A percentile compares a stretch with the other conserved stretches of the same genome.
Conservation (phyloP, 2,113 vertebrate species). For the Hymenochirus boettgeri region DNA sequence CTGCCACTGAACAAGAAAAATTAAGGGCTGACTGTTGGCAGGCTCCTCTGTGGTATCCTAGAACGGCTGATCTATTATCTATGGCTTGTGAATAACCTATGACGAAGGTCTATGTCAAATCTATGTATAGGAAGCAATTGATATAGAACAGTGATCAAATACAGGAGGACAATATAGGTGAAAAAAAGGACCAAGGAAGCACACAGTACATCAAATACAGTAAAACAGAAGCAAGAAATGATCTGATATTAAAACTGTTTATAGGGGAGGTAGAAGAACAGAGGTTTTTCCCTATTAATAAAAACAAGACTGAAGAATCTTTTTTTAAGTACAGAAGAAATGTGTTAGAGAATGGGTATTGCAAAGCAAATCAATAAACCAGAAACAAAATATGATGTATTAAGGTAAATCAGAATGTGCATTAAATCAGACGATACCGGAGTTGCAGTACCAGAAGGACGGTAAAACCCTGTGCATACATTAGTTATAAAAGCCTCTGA, state of each 20-base stretch:
- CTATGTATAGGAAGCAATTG: background rate
- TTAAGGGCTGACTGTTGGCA: slow-evolving; percentile 35
- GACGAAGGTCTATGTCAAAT: slow-evolving; percentile 20
- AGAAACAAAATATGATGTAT: slow-evolving; percentile 22
- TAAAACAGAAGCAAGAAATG: too few species aligned
- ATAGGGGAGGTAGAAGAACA: too few species aligned
- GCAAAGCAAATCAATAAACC: background rate
- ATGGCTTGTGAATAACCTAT: slow-evolving; percentile 33
- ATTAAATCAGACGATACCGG: too few species aligned
- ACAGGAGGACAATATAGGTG: too few species aligned
- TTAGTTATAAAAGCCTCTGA: slow-evolving; percentile 34
- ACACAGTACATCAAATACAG: too few species aligned
- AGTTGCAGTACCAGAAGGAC: slow-evolving; percentile 17
- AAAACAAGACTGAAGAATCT: background rate
- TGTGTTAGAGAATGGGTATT: background rate
- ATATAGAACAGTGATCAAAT: background rate
- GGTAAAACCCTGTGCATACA: slow-evolving; percentile 38
- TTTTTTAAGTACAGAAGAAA: background rate
- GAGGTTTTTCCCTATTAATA: background rate
- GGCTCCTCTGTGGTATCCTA: slow-evolving; percentile 37
- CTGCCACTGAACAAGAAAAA: slow-evolving; percentile 33
- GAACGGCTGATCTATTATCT: slow-evolving; percentile 39
- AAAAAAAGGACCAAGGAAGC: too few species aligned
- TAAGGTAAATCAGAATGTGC: too few species aligned
- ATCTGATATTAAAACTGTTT: too few species aligned